Base-by-base conservation (phyloP, 1,140 invertebrate genomes). In the Drosophila bifasciata region DNA sequence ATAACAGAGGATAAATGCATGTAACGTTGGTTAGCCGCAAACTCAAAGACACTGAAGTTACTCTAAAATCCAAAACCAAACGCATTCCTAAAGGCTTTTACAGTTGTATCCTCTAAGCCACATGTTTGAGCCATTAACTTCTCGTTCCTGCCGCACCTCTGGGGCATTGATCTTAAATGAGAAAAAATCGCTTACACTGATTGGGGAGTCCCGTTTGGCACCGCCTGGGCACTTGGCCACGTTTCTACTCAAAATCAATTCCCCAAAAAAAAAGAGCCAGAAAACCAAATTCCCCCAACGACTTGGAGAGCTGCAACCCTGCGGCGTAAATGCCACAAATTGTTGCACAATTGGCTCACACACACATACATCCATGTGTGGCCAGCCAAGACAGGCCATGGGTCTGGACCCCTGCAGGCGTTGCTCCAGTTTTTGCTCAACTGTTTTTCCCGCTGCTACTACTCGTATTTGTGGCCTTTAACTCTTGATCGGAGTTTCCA, bases 261-360 rank as follows among this genome's bases (percentile, higher is more conserved):
- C 28, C 28, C 28, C 28, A 36, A 36, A 43, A 11, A 40, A 53
- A 39, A 1, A 21, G 2, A 21, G 3, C 46, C 39, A 41, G 21
- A 53, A 55, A 49, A 3, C 25, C 40, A 9, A 70, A 60, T 61
- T 72, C 57, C 67, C 48, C 52, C n/a, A 56, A 21, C 44, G 50
- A 36, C 45, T 56, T 67, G 59, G 44, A 39, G 19, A 25, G 44
- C 39, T 17, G 56, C 32, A 40, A 43, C 59, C 76, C 81, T 63
- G 76, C 63, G 77, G 80, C 63, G 76, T 48, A 23, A 50, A 62
- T 66, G 71, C 73, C 60, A 57, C 77, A 85, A 86, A 85, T 85
- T 80, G 77, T 80, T 77, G 81, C 81, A 80, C 81, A 76, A 76
- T 57, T 56, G 57, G 56, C 40, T 56, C 23, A 32, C 19, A 19